Base-by-base conservation (phyloP, 1,140 invertebrate genomes). In the Cydia strobilella region DNA sequence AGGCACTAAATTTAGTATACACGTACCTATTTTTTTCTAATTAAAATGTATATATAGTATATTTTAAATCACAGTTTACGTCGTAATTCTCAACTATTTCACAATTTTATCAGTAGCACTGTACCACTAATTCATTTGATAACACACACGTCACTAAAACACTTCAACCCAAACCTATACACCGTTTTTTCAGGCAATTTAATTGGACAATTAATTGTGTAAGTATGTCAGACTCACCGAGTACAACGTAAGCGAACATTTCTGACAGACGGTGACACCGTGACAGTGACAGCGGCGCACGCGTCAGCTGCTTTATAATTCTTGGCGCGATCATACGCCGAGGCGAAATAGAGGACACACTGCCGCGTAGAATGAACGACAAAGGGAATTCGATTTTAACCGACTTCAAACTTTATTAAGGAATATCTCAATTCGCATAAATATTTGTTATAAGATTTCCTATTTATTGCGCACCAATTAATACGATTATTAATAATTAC, bases 261-360 rank as follows among this genome's bases (percentile, higher is more conserved):
- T 39, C 54, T 82, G 62, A 23, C 18, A 59, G 75, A 75, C 25
- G 63, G 72, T 74, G 78, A 78, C 78, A 80, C 81, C 72, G 79
- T 74, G 35, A 65, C 39, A 74, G 54, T n/a, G 27, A 23, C 74
- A 75, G 73, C 69, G 63, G 31, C 63, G 42, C 42, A 45, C n/a
- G 12, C 73, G 54, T 77, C 73, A 71, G 76, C 69, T 72, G 77
- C 10, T 79, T 82, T 84, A 75, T 83, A 82, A 82, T 78, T 80
- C 77, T 69, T 77, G 66, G 77, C 48, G 74, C 76, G 71, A 71
- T 75, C 71, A 72, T 77, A 69, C 20, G 31, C 63, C 76, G 79
- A 77, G 77, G 82, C 77, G 76, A 79, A 77, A 74, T 73, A 31
- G 13, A 18, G 13, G 73, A 83, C 79, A 77, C 54, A 84, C 80